Evolutionary conservation across 1,140 invertebrate species (phyloP).

Genomic region (Zaprionus inermis): DNA sequence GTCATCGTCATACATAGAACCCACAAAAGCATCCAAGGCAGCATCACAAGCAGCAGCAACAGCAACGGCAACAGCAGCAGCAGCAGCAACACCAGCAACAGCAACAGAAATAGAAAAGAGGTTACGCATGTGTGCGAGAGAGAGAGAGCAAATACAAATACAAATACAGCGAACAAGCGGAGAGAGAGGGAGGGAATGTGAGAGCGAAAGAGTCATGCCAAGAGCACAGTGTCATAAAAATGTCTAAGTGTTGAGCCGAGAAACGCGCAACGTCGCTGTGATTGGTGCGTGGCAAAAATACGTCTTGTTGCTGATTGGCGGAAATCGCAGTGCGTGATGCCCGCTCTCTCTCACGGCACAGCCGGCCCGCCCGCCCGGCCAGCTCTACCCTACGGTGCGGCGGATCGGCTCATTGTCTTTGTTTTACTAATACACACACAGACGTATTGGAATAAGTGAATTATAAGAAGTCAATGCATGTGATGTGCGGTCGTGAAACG

Average conservation of each 20-base stretch:
- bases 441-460: too few species aligned
- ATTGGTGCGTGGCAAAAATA: constrained; percentile 57
- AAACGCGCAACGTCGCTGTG: constrained; percentile 39
- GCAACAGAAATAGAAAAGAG: not conserved
- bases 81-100: not conserved
- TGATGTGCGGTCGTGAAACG: too few species aligned
- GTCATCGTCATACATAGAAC: constrained; percentile 38
- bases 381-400: too few species aligned
- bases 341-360: constrained; percentile 1
- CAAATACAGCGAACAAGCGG: not conserved
- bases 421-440: too few species aligned
- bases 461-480: too few species aligned
- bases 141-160: too few species aligned
- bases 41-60: too few species aligned
- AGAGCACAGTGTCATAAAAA: constrained; percentile 25
- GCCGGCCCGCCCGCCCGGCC: too few species aligned
- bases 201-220: constrained; percentile 29
- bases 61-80: too few species aligned
- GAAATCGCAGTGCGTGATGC: constrained; percentile 36
- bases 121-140: constrained; percentile 9
- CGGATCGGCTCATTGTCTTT: too few species aligned
- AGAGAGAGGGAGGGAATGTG: not conserved
- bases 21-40: constrained; percentile 17
- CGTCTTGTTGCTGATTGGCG: constrained; percentile 61
- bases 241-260: constrained; percentile 47